Evolutionary conservation across 2,888 invertebrate species (phyloP), one percentile per base, ranked within the genome.

Genomic region (Bombylius major): DNA sequence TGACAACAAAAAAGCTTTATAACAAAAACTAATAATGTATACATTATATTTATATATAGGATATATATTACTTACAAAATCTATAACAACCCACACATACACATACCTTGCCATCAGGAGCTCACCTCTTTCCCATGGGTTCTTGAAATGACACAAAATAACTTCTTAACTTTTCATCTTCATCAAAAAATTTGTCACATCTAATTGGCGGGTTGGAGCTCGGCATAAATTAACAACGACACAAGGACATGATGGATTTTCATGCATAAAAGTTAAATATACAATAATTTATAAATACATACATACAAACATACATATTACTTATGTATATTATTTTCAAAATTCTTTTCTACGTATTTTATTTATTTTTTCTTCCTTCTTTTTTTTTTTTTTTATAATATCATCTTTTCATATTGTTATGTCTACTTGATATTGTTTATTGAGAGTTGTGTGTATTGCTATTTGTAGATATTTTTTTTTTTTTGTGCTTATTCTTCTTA

Each of bases 161-260:
- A 49, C 23, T 52, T 55, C 55, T 57, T 44, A 56, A 55, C 54
- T 50, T 52, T 50, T 54, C 58, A 56, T 56, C 56, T 52, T 50
- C 59, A 57, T 59, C 57, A 55, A 49, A 51, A 52, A 59, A 57
- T 59, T 57, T 59, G 59, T 59, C 59, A 57, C 47, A 55, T 59
- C 55, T 59, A 59, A 59, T 59, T 59, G 59, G 57, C 53, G 59
- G 57, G 53, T 48, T 56, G 55, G 50, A 54, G 47, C 48, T 51
- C 47, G 53, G 54, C 55, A 57, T 59, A 57, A 59, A 59, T 59
- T 59, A 59, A 57, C 59, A 53, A 48, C 51, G 59, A 53, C 55
- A 55, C 46, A 39, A 50, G 42, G 53, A 56, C 57, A 59, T 53
- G 59, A 59, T 57, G 59, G 53, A 57, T 57, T 53, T 45, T 39